These are phyloP conservation scores for Coilia nasus DNA, from an alignment of 2,797 vertebrate species.

Conservation along the genomic window DNA sequence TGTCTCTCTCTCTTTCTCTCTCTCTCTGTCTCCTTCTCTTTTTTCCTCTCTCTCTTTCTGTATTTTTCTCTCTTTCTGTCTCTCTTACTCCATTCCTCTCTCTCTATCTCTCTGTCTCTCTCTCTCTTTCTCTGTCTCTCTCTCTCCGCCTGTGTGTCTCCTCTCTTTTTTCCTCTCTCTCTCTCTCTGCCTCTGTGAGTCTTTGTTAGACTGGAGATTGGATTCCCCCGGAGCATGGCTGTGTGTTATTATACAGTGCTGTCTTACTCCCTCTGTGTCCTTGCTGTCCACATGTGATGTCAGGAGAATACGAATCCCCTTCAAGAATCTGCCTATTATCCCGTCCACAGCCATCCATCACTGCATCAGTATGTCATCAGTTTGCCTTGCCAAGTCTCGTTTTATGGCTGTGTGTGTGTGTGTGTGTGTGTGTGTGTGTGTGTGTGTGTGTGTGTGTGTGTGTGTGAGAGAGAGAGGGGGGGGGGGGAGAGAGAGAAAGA, in stretches of 20 bases:
- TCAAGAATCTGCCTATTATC: constrained; percentile 5
- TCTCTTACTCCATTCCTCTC: no score
- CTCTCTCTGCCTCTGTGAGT: not conserved
- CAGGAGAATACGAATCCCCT: not conserved
- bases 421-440: not conserved
- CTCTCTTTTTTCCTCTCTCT: no score
- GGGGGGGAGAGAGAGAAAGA: no score
- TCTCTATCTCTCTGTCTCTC: no score
- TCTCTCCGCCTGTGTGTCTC: no score
- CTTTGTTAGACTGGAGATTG: not conserved
- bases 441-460: not conserved
- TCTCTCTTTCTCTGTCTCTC: no score
- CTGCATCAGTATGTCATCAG: not conserved
- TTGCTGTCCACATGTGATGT: not conserved
- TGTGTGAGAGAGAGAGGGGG: no score
- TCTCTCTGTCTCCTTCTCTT: no score
- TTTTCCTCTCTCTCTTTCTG: no score
- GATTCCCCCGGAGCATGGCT: not conserved
- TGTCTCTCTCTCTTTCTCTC: no score
- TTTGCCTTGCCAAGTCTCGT: not conserved
- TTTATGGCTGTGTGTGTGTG: not conserved
- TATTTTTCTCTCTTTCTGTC: no score
- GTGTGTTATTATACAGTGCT: not conserved
- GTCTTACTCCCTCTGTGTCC: not conserved
- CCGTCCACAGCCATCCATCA: not conserved